Evolutionary conservation across 1,140 invertebrate genomes (phyloP).

Genomic region (Tetramorium simillimum): DNA sequence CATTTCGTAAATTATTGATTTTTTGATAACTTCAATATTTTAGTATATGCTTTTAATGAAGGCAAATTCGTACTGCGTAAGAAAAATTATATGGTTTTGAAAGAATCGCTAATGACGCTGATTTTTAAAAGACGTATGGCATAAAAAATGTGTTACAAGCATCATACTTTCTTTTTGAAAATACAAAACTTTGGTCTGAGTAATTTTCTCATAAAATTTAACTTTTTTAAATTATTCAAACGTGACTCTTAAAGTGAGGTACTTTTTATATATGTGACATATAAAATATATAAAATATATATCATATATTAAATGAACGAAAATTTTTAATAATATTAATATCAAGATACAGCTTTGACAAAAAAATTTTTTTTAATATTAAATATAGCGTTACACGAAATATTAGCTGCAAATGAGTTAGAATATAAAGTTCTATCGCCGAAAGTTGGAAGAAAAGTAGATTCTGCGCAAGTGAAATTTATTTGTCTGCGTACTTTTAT

Average conservation of each 20-base stretch:
- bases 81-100: neutral
- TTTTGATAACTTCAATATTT: neutral
- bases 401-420: neutral
- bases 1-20: neutral
- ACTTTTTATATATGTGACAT: neutral
- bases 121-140: neutral
- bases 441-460: neutral
- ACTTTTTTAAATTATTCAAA: neutral
- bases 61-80: neutral
- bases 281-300: neutral
- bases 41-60: neutral
- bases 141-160: neutral
- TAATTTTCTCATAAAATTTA: neutral
- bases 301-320: neutral
- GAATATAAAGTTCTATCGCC: neutral
- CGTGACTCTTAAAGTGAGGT: neutral
- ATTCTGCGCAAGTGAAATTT: constrained; percentile 20
- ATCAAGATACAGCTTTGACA: too few species aligned
- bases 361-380: neutral
- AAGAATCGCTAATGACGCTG: neutral
- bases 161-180: neutral
- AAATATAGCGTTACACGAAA: neutral
- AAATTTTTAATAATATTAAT: neutral
- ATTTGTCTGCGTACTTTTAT: constrained; percentile 15
- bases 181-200: neutral